These are phyloP conservation scores for Pteromalus puparum DNA, from an alignment of 1,140 invertebrate genomes.

Conservation along the genomic window DNA sequence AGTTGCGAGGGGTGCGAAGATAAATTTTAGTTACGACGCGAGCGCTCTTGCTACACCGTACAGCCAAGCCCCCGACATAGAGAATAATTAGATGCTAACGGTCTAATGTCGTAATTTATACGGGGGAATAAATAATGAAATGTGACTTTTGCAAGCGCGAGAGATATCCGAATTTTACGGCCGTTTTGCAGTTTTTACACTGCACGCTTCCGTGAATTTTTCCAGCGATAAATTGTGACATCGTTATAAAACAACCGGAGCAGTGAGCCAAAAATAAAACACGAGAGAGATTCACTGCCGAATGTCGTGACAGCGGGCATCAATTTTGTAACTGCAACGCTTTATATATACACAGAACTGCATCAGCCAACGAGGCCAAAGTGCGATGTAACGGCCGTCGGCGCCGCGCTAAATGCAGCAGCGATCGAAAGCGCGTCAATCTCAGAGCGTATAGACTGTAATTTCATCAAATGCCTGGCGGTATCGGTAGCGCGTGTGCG, in stretches of 20 bases:
- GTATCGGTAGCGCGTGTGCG: not conserved
- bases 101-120: constrained; percentile 46
- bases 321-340: too few species aligned
- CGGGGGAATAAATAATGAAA: constrained; percentile 42
- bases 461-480: constrained; percentile 11
- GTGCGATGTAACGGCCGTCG: not conserved
- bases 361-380: too few species aligned
- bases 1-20: constrained; percentile 16
- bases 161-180: constrained; percentile 17
- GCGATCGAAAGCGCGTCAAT: not conserved
- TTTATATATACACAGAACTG: too few species aligned
- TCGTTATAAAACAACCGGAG: not conserved
- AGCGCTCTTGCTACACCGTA: not conserved
- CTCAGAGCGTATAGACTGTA: not conserved
- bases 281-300: too few species aligned
- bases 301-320: too few species aligned
- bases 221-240: too few species aligned
- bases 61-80: not conserved
- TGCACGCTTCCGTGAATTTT: too few species aligned
- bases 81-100: constrained; percentile 50
- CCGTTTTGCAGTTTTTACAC: not conserved
- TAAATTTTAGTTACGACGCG: constrained; percentile 48
- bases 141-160: constrained; percentile 25
- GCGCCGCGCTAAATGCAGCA: not conserved
- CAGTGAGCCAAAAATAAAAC: not conserved